These are phyloP conservation scores for Monomorium pharaonis DNA, from an alignment of 1,140 invertebrate species.

Conservation along the genomic window DNA sequence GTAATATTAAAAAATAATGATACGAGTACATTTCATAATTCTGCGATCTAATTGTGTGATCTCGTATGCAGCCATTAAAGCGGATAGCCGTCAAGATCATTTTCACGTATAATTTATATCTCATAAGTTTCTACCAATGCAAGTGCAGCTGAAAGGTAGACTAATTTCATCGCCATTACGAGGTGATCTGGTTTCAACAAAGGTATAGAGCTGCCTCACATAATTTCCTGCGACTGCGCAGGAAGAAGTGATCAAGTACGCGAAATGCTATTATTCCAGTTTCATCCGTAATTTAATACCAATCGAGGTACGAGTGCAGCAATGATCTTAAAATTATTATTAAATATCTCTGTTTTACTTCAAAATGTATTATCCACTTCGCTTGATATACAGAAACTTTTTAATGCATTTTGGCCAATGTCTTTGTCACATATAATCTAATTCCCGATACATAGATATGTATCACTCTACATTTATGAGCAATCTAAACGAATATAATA, in stretches of 20 bases:
- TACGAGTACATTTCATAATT: background rate
- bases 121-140: conserved; percentile 10
- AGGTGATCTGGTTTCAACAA: conserved; percentile 48
- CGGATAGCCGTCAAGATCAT: background rate
- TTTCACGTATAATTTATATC: conserved; percentile 32
- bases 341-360: conserved; percentile 27
- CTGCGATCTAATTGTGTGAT: background rate
- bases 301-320: background rate
- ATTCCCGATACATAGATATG: background rate
- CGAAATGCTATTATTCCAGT: conserved; percentile 48
- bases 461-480: background rate
- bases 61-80: background rate
- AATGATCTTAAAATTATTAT: conserved; percentile 34
- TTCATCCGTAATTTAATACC: conserved; percentile 43
- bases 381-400: background rate
- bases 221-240: conserved; percentile 42
- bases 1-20: background rate
- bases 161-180: conserved; percentile 50
- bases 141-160: conserved; percentile 13
- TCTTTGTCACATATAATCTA: background rate
- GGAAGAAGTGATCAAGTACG: conserved; percentile 38
- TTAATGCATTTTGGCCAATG: background rate
- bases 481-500: background rate
- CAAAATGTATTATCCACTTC: background rate
- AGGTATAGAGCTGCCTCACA: conserved; percentile 7